phyloP scores from a whole-genome alignment of 1,140 invertebrate species.

The Ostrea edulis region DNA sequence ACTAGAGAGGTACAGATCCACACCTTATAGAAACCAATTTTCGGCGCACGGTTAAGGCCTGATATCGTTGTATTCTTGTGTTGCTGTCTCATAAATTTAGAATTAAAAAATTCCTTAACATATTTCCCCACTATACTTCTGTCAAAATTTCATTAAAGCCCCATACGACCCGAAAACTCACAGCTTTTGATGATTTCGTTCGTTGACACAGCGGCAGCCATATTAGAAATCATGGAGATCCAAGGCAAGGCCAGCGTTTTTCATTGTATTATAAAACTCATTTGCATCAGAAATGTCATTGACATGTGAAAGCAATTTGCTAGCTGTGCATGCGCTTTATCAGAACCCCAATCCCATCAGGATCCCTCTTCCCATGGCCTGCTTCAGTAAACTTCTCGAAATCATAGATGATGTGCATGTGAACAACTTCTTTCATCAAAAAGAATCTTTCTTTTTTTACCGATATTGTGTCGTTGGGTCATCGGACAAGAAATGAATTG shows the following conservation, averaged over 20 bases:
- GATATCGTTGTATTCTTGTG: too few relatives aligned
- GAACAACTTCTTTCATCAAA: neutral
- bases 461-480: conserved; percentile 62
- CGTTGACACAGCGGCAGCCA: too few relatives aligned
- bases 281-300: conserved; percentile 50
- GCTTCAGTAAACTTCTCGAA: conserved; percentile 70
- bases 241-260: neutral
- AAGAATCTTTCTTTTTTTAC: conserved; percentile 54
- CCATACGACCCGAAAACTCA: too few relatives aligned
- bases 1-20: too few relatives aligned
- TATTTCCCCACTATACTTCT: too few relatives aligned
- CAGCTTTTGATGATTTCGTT: too few relatives aligned
- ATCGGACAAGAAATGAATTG: conserved; percentile 65
- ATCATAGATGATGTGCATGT: conserved; percentile 2
- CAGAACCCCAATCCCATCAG: conserved; percentile 79
- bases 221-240: conserved; percentile 38
- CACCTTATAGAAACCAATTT: too few relatives aligned
- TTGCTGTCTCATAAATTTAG: too few relatives aligned
- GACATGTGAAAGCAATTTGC: conserved; percentile 43
- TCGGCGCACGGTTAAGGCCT: too few relatives aligned
- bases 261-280: conserved; percentile 34
- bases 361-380: conserved; percentile 79
- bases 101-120: too few relatives aligned
- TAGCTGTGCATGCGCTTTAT: conserved; percentile 76
- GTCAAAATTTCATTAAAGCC: too few relatives aligned